Evolutionary conservation across 2,888 invertebrate genomes (phyloP).

Genomic region (Leptinotarsa peninsularis): DNA sequence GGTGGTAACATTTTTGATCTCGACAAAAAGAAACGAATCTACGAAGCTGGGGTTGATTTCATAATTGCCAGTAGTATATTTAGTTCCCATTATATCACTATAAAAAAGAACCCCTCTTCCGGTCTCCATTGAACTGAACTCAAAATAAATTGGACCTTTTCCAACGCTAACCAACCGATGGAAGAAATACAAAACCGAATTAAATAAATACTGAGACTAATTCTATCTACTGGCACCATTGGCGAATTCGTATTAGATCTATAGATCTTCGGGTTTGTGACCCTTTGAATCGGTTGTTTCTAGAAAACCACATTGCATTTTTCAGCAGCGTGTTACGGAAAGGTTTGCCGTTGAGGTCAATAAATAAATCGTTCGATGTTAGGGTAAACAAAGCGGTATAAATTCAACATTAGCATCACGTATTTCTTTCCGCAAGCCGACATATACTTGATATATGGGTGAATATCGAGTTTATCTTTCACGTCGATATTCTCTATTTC

Average conservation of each 20-base stretch:
- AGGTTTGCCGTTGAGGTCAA: slow-evolving; percentile 21
- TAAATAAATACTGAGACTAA: slow-evolving; percentile 9
- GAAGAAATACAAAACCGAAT: slow-evolving; percentile 13
- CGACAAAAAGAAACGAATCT: too few species aligned
- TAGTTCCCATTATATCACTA: neutral
- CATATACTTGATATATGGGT: slow-evolving; percentile 7
- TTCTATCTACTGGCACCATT: slow-evolving; percentile 7
- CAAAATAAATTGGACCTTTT: neutral
- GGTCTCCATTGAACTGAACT: neutral
- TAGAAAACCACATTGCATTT: slow-evolving; percentile 29
- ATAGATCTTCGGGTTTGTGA: slow-evolving; percentile 11
- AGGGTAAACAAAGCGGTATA: slow-evolving; percentile 23
- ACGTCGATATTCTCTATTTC: neutral
- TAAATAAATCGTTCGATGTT: slow-evolving; percentile 24
- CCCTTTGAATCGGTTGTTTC: neutral
- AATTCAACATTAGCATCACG: slow-evolving; percentile 27
- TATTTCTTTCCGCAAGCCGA: slow-evolving; percentile 13
- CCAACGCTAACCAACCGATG: neutral
- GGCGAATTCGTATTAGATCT: neutral
- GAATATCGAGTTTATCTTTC: slow-evolving; percentile 7
- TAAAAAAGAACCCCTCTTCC: neutral
- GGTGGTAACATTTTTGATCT: too few species aligned
- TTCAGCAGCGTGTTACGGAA: slow-evolving; percentile 18
- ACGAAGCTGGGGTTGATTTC: too few species aligned
- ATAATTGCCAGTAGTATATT: too few species aligned